Percentiles rank a stretch among this genome's conserved stretches.
Evolutionary conservation across 2,888 invertebrate species (phyloP).

Genomic region (Helicoverpa assulta): DNA sequence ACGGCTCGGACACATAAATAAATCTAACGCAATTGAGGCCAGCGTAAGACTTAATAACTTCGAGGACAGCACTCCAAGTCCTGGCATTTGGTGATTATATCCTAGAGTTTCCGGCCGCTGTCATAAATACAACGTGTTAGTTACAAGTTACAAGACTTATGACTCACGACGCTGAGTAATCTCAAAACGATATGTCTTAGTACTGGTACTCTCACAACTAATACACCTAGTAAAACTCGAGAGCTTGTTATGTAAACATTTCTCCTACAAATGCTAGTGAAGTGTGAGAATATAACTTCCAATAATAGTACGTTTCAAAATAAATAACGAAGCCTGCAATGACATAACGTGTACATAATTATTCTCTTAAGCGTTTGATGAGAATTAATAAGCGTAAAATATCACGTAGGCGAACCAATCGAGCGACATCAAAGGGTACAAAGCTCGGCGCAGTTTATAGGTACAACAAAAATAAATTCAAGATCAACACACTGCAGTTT

Average conservation of each 20-base stretch:
- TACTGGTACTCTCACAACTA: conserved; percentile 39
- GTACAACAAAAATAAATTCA: conserved; percentile 66
- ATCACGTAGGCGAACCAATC: conserved; percentile 57
- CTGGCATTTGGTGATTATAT: conserved; percentile 60
- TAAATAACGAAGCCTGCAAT: conserved; percentile 41
- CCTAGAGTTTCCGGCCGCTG: conserved; percentile 76
- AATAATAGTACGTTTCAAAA: conserved; percentile 38
- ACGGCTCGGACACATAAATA: conserved; percentile 48
- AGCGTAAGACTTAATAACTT: conserved; percentile 51
- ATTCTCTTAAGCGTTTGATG: conserved; percentile 49
- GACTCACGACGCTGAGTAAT: conserved; percentile 79
- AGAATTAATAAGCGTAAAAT: conserved; percentile 59
- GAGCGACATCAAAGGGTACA: conserved; percentile 65
- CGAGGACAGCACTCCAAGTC: conserved; percentile 54
- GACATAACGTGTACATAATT: conserved; percentile 45
- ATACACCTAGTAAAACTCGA: conserved; percentile 51
- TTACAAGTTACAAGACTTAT: conserved; percentile 73
- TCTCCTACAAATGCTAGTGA: conserved; percentile 20
- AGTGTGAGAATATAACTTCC: conserved; percentile 30
- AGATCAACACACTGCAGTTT: conserved; percentile 67
- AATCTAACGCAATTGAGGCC: conserved; percentile 59
- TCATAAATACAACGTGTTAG: conserved; percentile 73
- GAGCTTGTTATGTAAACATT: conserved; percentile 59
- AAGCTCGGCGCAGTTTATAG: conserved; percentile 48
- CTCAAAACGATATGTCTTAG: conserved; percentile 65